phyloP scores from a whole-genome alignment of 1,140 invertebrate genomes.

The Polypedilum vanderplanki region DNA sequence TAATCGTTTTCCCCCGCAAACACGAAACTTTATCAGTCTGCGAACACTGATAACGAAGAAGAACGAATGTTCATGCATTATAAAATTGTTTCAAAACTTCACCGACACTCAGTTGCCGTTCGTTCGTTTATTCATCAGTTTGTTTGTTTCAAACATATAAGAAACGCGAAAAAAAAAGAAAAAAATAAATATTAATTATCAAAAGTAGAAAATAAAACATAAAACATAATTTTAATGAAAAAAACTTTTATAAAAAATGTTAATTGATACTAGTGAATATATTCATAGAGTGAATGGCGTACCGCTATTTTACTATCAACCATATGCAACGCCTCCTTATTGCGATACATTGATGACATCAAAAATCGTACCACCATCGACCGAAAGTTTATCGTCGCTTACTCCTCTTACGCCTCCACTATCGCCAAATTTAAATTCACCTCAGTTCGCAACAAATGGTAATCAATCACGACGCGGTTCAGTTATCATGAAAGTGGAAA shows the following conservation, averaged over 20 bases:
- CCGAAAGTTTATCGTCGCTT: not conserved
- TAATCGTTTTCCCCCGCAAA: not conserved
- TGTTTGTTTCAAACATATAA: not conserved
- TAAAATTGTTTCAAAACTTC: slow-evolving; percentile 19
- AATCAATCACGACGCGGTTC: not conserved
- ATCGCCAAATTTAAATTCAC: not conserved
- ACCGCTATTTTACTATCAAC: not conserved
- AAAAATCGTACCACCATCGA: slow-evolving; percentile 1
- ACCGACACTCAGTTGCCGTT: not conserved
- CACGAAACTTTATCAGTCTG: slow-evolving; percentile 12
- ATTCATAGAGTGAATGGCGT: not conserved
- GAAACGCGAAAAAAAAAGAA: not conserved
- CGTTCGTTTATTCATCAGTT: not conserved
- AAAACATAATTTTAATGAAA: no score
- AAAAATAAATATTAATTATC: not conserved
- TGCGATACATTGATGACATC: not conserved
- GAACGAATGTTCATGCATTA: slow-evolving; percentile 22
- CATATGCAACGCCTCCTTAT: not conserved
- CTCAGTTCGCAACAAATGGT: not conserved
- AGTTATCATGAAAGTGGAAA: slow-evolving; percentile 14
- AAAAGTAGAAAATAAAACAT: not conserved
- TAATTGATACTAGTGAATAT: not conserved
- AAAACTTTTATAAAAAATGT: not conserved
- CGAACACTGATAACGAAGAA: slow-evolving; percentile 10
- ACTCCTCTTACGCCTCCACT: not conserved